Base-by-base conservation (phyloP, 2,888 invertebrate genomes). In the Zaprionus lineosus region DNA sequence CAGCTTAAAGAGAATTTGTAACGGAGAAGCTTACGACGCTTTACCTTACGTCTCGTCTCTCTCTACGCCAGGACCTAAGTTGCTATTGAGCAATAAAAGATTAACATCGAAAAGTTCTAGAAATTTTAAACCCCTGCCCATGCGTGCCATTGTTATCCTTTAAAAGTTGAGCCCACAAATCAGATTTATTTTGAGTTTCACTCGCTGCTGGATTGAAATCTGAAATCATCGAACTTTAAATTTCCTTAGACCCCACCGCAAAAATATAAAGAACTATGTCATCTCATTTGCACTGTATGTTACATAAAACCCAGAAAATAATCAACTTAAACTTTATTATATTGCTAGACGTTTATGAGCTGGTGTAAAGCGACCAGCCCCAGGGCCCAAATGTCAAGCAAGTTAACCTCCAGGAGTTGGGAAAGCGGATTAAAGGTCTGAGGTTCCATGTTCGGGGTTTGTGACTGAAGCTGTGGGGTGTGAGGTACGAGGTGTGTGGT, bases 311-410 rank as follows among this genome's bases (percentile, higher is more conserved):
- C 33, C 29, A 56, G 57, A 58, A 37, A 50, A 58, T 41, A 70
- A 78, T 56, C 67, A 59, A 58, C 48, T 55, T 59, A 26, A 61
- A 61, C 52, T 53, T 68, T 60, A 61, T 68, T 55, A 55, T 44
- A 67, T 52, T 50, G 48, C 53, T 48, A 55, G 58, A 47, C 58
- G 52, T 58, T 78, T 63, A 61, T 67, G 57, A 37, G 47, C 56
- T 65, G 33, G 28, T 61, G 65, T 59, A 59, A 73, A 34, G 28
- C 47, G 48, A 44, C 29, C 36, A 31, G 40, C 56, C 39, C 39
- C 33, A 14, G 50, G 62, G 43, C 58, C 58, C 57, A 53, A 8
- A 33, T n/a, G 52, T 67, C 48, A 68, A 39, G 60, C 28, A 53
- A 58, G 50, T 64, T 64, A 69, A 51, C 34, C 41, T 16, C 47